phyloP scores from a whole-genome alignment of 2,888 invertebrate genomes.

The Idaea aversata region DNA sequence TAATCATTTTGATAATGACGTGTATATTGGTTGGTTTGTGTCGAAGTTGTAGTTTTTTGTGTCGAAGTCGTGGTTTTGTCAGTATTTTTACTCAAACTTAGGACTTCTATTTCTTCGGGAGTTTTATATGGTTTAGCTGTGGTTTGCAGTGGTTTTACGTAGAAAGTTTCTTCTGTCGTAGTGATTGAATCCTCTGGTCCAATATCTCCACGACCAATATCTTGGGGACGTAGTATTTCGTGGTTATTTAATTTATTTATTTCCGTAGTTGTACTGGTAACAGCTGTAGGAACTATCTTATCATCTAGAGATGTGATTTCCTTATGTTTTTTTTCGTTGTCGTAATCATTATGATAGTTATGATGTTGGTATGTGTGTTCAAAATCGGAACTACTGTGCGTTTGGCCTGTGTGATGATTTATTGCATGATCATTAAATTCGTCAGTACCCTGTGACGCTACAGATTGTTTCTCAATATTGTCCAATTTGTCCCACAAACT shows the following conservation, averaged over 20 bases:
- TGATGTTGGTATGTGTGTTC: not conserved
- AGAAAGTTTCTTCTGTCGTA: conserved; percentile 12
- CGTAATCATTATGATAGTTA: not conserved
- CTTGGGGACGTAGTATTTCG: conserved; percentile 21
- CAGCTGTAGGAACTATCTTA: not conserved
- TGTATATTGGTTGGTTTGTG: conserved; percentile 2
- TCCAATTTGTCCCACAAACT: conserved; percentile 40
- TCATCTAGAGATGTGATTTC: not conserved
- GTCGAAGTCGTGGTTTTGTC: conserved; percentile 12
- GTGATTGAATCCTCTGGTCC: conserved; percentile 32
- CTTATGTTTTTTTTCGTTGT: not conserved
- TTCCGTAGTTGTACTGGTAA: conserved; percentile 11
- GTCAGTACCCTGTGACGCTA: not conserved
- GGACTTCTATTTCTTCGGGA: conserved; percentile 21
- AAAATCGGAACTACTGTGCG: not conserved
- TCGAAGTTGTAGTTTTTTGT: conserved; percentile 3
- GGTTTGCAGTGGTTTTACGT: conserved; percentile 8
- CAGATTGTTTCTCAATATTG: conserved; percentile 30
- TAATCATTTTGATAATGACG: conserved; percentile 11
- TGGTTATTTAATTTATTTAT: conserved; percentile 12
- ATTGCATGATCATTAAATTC: conserved; percentile 1
- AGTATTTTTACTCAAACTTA: conserved; percentile 19
- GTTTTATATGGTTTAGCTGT: conserved; percentile 20
- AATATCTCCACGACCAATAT: conserved; percentile 44
- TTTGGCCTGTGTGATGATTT: not conserved